Conservation (phyloP, 2,797 vertebrate genomes). For the Rhynchonycteris naso region DNA sequence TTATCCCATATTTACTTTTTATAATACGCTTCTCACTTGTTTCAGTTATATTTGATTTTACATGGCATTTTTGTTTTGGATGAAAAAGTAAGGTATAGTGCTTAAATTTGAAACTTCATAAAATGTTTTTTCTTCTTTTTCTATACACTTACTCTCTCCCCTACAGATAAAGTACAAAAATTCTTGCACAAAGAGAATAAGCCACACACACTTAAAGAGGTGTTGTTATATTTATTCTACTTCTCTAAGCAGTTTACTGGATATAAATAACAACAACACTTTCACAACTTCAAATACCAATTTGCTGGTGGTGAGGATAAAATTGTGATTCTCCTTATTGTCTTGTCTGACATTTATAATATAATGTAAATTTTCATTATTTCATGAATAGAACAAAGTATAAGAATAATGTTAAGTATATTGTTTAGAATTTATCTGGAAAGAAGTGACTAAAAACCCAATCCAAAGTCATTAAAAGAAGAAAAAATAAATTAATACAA, state of each 20-base stretch:
- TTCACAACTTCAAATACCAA: constrained; percentile 13
- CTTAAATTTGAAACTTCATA: constrained; percentile 24
- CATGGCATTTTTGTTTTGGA: background rate
- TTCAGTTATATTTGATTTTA: background rate
- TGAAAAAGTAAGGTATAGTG: background rate
- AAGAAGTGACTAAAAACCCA: background rate
- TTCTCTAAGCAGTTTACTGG: background rate
- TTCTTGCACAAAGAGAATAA: background rate
- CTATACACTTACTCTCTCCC: background rate
- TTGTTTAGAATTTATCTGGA: background rate
- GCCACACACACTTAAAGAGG: background rate
- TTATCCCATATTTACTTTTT: constrained; percentile 21
- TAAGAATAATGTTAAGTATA: background rate
- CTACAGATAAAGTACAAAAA: background rate
- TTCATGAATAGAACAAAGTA: background rate
- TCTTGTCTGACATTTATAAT: background rate
- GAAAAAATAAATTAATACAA: background rate
- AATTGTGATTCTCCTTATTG: background rate
- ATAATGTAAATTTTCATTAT: background rate
- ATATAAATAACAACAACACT: background rate
- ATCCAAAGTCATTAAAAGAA: background rate
- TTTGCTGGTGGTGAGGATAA: background rate
- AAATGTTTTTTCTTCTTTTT: background rate
- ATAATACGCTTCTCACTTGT: background rate
- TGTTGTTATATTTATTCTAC: background rate